phyloP scores from a whole-genome alignment of 2,113 vertebrate species.

The Nothocercus nigrocapillus region DNA sequence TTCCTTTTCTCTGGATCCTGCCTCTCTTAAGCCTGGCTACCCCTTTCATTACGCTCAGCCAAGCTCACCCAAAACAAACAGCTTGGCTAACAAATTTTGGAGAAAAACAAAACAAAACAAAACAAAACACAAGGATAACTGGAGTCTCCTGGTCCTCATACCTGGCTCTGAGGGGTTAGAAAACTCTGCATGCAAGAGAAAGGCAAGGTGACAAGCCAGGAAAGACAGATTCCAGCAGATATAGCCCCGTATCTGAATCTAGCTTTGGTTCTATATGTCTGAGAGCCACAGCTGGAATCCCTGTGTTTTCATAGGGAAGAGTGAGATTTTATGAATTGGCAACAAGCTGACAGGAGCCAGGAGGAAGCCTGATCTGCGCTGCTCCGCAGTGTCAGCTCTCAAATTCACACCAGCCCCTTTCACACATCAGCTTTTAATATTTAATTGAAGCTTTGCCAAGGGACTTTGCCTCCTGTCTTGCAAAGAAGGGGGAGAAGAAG shows the following conservation, averaged over 20 bases:
- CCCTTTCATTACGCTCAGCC: neutral
- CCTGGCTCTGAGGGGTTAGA: neutral
- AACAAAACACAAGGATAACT: neutral
- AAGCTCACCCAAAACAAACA: neutral
- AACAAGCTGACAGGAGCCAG: neutral
- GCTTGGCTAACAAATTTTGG: neutral
- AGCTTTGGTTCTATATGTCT: neutral
- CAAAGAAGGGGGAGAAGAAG: neutral
- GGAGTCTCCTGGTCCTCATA: neutral
- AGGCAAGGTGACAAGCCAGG: neutral
- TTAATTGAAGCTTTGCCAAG: constrained; percentile 52
- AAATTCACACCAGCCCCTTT: neutral
- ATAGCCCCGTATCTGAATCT: neutral
- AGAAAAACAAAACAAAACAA: neutral
- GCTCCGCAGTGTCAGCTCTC: neutral
- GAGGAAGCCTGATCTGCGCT: neutral
- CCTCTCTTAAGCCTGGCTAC: neutral
- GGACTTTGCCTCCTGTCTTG: constrained; percentile 63
- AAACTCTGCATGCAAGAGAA: neutral
- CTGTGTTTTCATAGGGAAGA: neutral
- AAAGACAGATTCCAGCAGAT: neutral
- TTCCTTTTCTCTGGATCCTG: neutral
- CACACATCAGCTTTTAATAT: constrained; percentile 69
- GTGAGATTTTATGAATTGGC: neutral
- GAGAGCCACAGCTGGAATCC: neutral